These are phyloP conservation scores for Papilio dardanus DNA, from an alignment of 1,140 invertebrate genomes.

Conservation along the genomic window DNA sequence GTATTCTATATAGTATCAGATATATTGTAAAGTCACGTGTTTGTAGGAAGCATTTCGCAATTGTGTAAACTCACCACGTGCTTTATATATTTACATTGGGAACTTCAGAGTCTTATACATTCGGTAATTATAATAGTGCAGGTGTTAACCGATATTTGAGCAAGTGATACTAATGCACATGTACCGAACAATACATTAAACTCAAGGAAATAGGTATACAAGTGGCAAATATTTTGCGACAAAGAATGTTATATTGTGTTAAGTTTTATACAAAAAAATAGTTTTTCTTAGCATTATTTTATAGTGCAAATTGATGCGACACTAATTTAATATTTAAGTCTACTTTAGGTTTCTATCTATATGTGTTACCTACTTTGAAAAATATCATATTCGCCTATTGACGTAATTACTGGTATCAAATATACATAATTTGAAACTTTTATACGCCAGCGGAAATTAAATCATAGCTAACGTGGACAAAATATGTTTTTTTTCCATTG, in stretches of 20 bases:
- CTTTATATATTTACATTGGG: neutral
- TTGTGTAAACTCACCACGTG: neutral
- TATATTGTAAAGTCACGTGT: neutral
- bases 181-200: neutral
- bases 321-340: too few relatives aligned
- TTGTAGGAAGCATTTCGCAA: neutral
- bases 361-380: neutral
- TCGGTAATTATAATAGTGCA: constrained; percentile 16
- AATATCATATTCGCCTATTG: neutral
- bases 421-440: neutral
- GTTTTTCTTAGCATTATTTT: neutral
- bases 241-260: neutral
- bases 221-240: neutral
- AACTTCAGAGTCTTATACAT: neutral
- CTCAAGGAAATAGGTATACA: constrained; percentile 15
- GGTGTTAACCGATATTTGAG: neutral
- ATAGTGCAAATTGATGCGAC: too few relatives aligned
- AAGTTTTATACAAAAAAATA: neutral
- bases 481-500: neutral
- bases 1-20: too few relatives aligned
- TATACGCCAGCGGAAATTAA: neutral
- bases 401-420: neutral
- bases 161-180: constrained; percentile 22
- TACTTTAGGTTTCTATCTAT: too few relatives aligned
- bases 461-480: neutral